phyloP scores from a whole-genome alignment of 2,797 vertebrate genomes.

The Megaceryle alcyon region DNA sequence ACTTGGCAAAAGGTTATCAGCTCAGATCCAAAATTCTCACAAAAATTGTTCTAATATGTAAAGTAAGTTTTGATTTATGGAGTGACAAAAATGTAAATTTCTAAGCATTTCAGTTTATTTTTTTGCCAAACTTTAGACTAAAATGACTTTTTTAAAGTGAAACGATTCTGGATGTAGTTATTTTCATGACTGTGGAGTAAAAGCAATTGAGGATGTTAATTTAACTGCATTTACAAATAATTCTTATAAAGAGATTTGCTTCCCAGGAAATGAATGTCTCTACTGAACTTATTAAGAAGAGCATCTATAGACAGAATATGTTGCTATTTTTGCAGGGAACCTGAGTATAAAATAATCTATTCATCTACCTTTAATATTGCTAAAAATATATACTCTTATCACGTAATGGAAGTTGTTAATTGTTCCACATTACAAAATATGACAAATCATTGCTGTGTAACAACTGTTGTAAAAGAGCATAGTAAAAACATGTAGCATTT shows the following conservation, averaged over 20 bases:
- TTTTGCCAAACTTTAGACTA: slow-evolving; percentile 82
- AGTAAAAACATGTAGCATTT: not conserved
- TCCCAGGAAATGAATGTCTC: not conserved
- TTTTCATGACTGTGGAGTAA: slow-evolving; percentile 55
- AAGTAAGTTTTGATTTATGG: slow-evolving; percentile 87
- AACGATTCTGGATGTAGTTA: slow-evolving; percentile 57
- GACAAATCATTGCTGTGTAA: slow-evolving; percentile 21
- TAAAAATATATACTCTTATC: not conserved
- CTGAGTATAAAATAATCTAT: not conserved
- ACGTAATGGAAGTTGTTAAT: not conserved
- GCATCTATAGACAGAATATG: not conserved
- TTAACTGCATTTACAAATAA: slow-evolving; percentile 57
- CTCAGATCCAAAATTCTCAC: slow-evolving; percentile 79
- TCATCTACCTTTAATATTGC: not conserved
- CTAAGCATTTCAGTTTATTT: slow-evolving; percentile 79
- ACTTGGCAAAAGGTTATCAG: slow-evolving; percentile 85
- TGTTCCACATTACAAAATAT: not conserved
- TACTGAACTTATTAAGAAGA: not conserved
- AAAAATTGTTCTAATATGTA: slow-evolving; percentile 84
- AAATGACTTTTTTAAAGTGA: slow-evolving; percentile 70
- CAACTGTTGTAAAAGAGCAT: slow-evolving; percentile 5
- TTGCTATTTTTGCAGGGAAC: not conserved
- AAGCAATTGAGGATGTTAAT: slow-evolving; percentile 47
- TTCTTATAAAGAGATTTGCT: not conserved
- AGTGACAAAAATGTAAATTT: slow-evolving; percentile 86